These are phyloP conservation scores for Trachurus trachurus DNA, from an alignment of 2,797 vertebrate species.

Conservation along the genomic window DNA sequence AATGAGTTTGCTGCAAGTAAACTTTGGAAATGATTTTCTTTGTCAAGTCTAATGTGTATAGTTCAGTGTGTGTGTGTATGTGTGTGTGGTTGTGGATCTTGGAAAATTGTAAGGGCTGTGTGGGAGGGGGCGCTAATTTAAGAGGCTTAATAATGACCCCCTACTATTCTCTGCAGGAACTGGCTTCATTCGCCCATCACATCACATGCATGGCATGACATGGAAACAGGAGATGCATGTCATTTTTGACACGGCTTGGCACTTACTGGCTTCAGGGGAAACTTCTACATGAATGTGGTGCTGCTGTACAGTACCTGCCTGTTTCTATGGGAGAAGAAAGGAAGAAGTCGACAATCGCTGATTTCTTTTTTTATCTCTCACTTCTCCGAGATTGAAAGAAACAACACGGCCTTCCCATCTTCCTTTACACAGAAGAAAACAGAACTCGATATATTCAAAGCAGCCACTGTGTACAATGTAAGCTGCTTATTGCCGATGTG, in stretches of 20 bases:
- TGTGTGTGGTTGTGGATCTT: constrained; percentile 52
- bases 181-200: constrained; percentile 84
- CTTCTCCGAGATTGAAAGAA: constrained; percentile 43
- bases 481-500: constrained; percentile 41
- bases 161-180: constrained; percentile 81
- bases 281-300: constrained; percentile 60
- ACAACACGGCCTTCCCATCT: constrained; percentile 21
- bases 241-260: constrained; percentile 83
- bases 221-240: constrained; percentile 81
- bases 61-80: constrained; percentile 33
- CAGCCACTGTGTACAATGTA: background rate
- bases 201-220: constrained; percentile 86
- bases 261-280: constrained; percentile 81
- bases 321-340: constrained; percentile 52
- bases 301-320: constrained; percentile 59
- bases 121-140: constrained; percentile 79
- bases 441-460: constrained; percentile 44
- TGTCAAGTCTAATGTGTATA: constrained; percentile 66
- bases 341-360: constrained; percentile 23
- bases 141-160: constrained; percentile 86
- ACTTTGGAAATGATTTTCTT: constrained; percentile 79
- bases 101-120: constrained; percentile 69
- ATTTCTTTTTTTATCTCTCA: constrained; percentile 38
- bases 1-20: constrained; percentile 83
- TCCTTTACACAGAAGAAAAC: constrained; percentile 27